Percentiles rank a stretch among this genome's conserved stretches.
phyloP scores from a whole-genome alignment of 1,140 invertebrate species.

The Rhyzopertha dominica region DNA sequence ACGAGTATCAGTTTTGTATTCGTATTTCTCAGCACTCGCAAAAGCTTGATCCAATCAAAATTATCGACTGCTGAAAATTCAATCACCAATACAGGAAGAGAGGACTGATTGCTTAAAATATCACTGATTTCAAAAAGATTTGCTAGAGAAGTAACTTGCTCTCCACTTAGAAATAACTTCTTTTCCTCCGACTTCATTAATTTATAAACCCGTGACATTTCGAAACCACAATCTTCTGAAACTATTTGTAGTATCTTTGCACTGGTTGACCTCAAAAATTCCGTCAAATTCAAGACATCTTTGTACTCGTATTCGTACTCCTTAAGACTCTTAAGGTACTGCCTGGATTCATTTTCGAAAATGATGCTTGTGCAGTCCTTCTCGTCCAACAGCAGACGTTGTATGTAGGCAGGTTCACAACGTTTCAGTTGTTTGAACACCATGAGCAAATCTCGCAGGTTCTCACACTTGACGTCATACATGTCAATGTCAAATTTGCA shows the following conservation, averaged over 20 bases:
- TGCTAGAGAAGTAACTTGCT: too few relatives aligned
- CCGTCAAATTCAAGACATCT: neutral
- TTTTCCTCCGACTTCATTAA: too few relatives aligned
- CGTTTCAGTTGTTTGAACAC: neutral
- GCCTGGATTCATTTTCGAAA: neutral
- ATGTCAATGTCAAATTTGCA: neutral
- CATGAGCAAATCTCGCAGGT: neutral
- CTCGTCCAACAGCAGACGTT: neutral
- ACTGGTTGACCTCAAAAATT: constrained; percentile 2
- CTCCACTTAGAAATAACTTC: too few relatives aligned
- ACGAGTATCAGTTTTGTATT: too few relatives aligned
- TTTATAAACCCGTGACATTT: too few relatives aligned
- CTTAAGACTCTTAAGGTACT: neutral
- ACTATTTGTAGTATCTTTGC: neutral
- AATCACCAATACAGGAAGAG: too few relatives aligned
- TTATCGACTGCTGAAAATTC: too few relatives aligned
- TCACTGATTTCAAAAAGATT: too few relatives aligned
- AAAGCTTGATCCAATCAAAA: too few relatives aligned
- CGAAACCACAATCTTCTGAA: too few relatives aligned
- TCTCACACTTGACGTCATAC: neutral
- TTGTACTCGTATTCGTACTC: neutral
- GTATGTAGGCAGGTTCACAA: neutral
- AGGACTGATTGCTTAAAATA: too few relatives aligned
- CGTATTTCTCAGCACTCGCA: too few relatives aligned
- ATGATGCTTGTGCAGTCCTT: neutral